Evolutionary conservation across 2,888 invertebrate species (phyloP).

Genomic region (Tenthredo scrophulariae): DNA sequence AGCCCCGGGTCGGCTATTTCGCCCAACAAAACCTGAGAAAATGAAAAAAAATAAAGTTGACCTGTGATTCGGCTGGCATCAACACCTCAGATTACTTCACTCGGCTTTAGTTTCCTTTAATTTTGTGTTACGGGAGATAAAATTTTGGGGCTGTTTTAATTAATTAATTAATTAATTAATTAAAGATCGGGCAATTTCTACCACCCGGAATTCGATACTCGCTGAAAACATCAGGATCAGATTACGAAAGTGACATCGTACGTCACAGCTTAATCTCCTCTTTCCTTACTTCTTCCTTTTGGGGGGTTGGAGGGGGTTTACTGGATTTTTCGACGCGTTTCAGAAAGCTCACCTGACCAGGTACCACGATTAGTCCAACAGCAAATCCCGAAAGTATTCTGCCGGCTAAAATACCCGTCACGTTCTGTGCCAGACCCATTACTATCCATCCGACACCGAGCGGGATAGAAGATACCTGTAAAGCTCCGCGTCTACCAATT

Average conservation of each 20-base stretch:
- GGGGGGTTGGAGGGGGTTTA: background rate
- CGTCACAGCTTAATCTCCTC: background rate
- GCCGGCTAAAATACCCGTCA: conserved; percentile 83
- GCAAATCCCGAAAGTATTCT: conserved; percentile 86
- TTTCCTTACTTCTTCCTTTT: background rate
- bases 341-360: conserved; percentile 83
- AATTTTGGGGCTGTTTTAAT: background rate
- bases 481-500: conserved; percentile 84
- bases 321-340: background rate
- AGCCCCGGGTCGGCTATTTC: conserved; percentile 88
- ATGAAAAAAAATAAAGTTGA: background rate
- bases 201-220: background rate
- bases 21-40: conserved; percentile 85
- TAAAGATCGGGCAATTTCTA: background rate
- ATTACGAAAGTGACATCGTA: background rate
- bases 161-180: conserved; percentile 19
- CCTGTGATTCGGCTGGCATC: background rate
- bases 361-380: conserved; percentile 87
- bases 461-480: conserved; percentile 84
- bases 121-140: background rate
- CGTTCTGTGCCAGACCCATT: conserved; percentile 78
- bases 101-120: background rate
- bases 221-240: background rate
- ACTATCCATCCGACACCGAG: conserved; percentile 87
- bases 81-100: background rate